Evolutionary conservation across 1,140 invertebrate species (phyloP), one percentile per base, ranked within the genome.

Genomic region (Mactra quadrangularis): DNA sequence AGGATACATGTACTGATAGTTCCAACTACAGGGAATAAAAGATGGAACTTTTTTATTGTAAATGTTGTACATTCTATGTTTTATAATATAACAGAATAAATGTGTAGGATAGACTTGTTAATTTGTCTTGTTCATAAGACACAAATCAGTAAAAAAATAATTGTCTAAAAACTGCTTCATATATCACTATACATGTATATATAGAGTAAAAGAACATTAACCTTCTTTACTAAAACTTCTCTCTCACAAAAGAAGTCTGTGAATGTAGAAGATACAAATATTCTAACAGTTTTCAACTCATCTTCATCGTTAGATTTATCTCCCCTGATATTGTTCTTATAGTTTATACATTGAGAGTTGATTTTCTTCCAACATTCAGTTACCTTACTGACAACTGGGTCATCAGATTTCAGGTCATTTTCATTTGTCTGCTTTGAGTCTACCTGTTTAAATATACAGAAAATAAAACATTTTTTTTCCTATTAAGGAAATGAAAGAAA

Each of bases 221-320:
- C 92, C 88, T 92, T 90, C 88, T 93, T 93, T 7, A 93, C 92
- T 6, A 93, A 83, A 45, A 91, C 75, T 85, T 93, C 92, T 81
- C 92, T 87, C 84, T 93, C 92, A 84, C 87, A 90, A 81, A 90
- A 91, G 70, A 93, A 93, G 82, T 93, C 92, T 57, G 88, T 91
- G 77, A 93, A 93, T 66, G 92, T 93, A 66, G 92, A 93, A 11
- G 92, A 93, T 0, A 93, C 91, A 89, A 93, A 93, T 11, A 93
- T 81, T 59, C 92, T 77, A 1, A 92, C 85, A 70, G 87, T 89
- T 64, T 87, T 90, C 90, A 90, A 92, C 19, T 50, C 45, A 6
- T 55, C 45, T 17, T 62, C 57, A 33, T 68, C 27, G 6, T 29
- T 47, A 22, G n/a, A 17, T 35, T 22, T 50, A 19, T 0, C 45